phyloP scores from a whole-genome alignment of 2,113 vertebrate species.

The Labeo rohita region DNA sequence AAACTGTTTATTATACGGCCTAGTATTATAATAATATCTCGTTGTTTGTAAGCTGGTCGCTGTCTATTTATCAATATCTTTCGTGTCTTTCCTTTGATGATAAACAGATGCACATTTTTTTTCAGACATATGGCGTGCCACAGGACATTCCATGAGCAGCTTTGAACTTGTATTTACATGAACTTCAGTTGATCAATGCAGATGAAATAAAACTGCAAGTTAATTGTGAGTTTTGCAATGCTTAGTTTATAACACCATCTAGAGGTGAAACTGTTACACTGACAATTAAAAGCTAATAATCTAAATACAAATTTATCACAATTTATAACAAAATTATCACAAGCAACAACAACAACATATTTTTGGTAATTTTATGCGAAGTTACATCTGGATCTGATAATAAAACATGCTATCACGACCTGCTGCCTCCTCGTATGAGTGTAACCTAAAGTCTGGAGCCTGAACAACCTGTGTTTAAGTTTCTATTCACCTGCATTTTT shows the following conservation, averaged over 20 bases:
- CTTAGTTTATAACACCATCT: constrained; percentile 46
- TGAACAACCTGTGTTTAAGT: background rate
- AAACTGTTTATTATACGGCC: background rate
- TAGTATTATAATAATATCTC: background rate
- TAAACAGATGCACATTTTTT: background rate
- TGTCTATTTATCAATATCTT: background rate
- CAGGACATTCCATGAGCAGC: background rate
- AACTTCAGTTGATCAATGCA: background rate
- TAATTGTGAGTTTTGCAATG: background rate
- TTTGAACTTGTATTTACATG: background rate
- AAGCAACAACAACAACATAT: background rate
- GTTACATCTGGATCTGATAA: background rate
- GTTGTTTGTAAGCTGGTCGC: background rate
- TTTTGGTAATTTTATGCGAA: background rate
- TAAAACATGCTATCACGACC: background rate
- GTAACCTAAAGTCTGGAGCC: background rate
- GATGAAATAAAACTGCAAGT: background rate
- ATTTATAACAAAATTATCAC: background rate
- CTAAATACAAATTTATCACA: background rate
- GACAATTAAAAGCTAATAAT: background rate
- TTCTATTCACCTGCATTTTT: background rate
- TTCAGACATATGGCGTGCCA: background rate
- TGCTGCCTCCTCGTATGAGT: background rate
- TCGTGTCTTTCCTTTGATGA: background rate
- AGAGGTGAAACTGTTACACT: background rate